A percentile compares a stretch with the other conserved stretches of the same genome.
Evolutionary conservation across 2,888 invertebrate genomes (phyloP).

Genomic region (Spodoptera littoralis): DNA sequence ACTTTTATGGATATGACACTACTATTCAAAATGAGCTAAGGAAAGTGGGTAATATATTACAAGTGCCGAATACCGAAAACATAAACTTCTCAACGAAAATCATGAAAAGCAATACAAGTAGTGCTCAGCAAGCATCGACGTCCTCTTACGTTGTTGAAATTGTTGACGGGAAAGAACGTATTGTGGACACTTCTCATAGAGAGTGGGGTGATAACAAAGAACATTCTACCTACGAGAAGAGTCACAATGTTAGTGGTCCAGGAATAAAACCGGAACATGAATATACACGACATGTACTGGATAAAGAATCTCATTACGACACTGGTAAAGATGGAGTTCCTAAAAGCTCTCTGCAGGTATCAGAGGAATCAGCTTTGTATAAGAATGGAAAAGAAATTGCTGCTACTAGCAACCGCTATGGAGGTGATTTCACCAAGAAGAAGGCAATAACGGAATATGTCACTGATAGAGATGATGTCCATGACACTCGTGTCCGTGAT

Average conservation of each 20-base stretch:
- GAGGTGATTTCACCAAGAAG: slow-evolving; percentile 83
- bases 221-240: slow-evolving; percentile 85
- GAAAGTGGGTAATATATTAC: slow-evolving; percentile 83
- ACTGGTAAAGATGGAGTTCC: slow-evolving; percentile 88
- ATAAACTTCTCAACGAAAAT: slow-evolving; percentile 84
- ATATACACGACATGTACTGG: slow-evolving; percentile 86
- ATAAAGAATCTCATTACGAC: slow-evolving; percentile 89
- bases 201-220: slow-evolving; percentile 89
- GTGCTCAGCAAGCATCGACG: slow-evolving; percentile 89
- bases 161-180: slow-evolving; percentile 89
- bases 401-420: slow-evolving; percentile 80
- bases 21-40: slow-evolving; percentile 82
- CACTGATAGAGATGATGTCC: slow-evolving; percentile 68
- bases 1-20: slow-evolving; percentile 84
- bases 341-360: slow-evolving; percentile 77
- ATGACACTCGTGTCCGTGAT: slow-evolving; percentile 68
- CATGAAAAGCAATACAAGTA: slow-evolving; percentile 88
- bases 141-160: slow-evolving; percentile 91
- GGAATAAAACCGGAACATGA: slow-evolving; percentile 88
- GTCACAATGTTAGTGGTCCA: slow-evolving; percentile 87
- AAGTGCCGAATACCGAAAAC: slow-evolving; percentile 76
- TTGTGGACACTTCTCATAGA: slow-evolving; percentile 89
- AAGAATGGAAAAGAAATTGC: slow-evolving; percentile 85
- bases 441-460: slow-evolving; percentile 79
- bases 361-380: slow-evolving; percentile 81